These are phyloP conservation scores for Apodemia duryi DNA, from an alignment of 2,888 invertebrate genomes.

Conservation along the genomic window DNA sequence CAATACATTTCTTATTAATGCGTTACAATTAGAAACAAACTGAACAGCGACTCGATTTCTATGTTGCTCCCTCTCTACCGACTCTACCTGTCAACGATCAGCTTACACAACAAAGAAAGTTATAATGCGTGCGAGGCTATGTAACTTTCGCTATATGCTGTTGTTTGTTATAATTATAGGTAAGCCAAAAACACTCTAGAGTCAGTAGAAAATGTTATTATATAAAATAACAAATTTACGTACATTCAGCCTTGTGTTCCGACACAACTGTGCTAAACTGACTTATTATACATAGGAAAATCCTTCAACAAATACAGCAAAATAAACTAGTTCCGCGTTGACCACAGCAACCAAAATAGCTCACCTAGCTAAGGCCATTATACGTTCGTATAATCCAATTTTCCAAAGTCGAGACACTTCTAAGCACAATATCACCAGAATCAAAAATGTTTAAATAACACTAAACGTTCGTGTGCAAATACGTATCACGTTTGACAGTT, in stretches of 20 bases:
- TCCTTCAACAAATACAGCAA: slow-evolving; percentile 67
- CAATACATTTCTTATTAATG: not conserved
- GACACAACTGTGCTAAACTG: slow-evolving; percentile 14
- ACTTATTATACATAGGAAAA: slow-evolving; percentile 36
- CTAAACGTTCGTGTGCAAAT: slow-evolving; percentile 59
- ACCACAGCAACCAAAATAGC: slow-evolving; percentile 77
- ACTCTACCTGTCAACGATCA: slow-evolving; percentile 65
- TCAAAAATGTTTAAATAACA: slow-evolving; percentile 44
- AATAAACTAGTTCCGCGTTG: slow-evolving; percentile 76
- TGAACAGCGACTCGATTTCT: slow-evolving; percentile 51
- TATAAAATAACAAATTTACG: slow-evolving; percentile 11
- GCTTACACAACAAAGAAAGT: slow-evolving; percentile 79
- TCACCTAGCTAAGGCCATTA: slow-evolving; percentile 80
- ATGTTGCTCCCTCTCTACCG: slow-evolving; percentile 67
- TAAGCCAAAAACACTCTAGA: slow-evolving; percentile 12
- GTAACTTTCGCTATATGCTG: slow-evolving; percentile 74
- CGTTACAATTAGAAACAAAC: slow-evolving; percentile 5
- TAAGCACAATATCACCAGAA: slow-evolving; percentile 60
- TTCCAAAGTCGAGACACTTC: slow-evolving; percentile 67
- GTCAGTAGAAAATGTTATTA: slow-evolving; percentile 15
- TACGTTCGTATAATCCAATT: slow-evolving; percentile 78
- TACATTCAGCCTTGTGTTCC: slow-evolving; percentile 2
- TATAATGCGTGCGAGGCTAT: slow-evolving; percentile 65
- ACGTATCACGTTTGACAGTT: slow-evolving; percentile 76
- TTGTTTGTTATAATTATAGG: slow-evolving; percentile 29